These are phyloP conservation scores for Cecidostiba fungosa DNA, from an alignment of 2,888 invertebrate genomes.

Conservation along the genomic window DNA sequence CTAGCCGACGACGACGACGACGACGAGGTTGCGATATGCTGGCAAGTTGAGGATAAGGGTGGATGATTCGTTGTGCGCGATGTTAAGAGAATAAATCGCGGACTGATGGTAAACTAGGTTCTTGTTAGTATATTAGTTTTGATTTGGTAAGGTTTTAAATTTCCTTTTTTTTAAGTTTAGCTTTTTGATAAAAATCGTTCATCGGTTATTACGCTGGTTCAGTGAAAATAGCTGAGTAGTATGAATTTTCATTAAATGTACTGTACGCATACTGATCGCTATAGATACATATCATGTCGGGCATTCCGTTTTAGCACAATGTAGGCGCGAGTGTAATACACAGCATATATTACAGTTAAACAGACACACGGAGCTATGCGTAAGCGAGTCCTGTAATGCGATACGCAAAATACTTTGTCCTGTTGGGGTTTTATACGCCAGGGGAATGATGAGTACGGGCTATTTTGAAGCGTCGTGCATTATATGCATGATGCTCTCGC, in stretches of 20 bases:
- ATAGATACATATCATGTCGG: not conserved
- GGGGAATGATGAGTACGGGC: constrained; percentile 21
- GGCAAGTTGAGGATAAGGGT: not conserved
- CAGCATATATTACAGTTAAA: not conserved
- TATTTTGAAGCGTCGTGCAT: constrained; percentile 34
- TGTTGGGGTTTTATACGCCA: constrained; percentile 21
- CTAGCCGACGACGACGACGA: not conserved
- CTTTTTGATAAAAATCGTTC: too few species aligned
- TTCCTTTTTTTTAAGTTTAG: too few species aligned
- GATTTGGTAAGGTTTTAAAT: too few species aligned
- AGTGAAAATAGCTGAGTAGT: too few species aligned
- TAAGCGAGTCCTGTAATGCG: constrained; percentile 33
- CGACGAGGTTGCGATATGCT: not conserved
- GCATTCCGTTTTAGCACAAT: not conserved
- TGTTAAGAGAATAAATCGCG: too few species aligned
- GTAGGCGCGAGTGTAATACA: not conserved
- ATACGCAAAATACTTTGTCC: not conserved
- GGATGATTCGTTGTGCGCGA: not conserved
- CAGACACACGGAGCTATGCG: not conserved
- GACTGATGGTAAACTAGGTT: too few species aligned
- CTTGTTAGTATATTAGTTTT: too few species aligned
- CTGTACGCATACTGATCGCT: not conserved
- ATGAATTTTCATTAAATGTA: not conserved
- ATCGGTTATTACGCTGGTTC: too few species aligned
- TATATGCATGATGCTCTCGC: constrained; percentile 51